A percentile compares a stretch with the other conserved stretches of the same genome.
phyloP scores from a whole-genome alignment of 2,797 vertebrate species.

The Peromyscus eremicus region DNA sequence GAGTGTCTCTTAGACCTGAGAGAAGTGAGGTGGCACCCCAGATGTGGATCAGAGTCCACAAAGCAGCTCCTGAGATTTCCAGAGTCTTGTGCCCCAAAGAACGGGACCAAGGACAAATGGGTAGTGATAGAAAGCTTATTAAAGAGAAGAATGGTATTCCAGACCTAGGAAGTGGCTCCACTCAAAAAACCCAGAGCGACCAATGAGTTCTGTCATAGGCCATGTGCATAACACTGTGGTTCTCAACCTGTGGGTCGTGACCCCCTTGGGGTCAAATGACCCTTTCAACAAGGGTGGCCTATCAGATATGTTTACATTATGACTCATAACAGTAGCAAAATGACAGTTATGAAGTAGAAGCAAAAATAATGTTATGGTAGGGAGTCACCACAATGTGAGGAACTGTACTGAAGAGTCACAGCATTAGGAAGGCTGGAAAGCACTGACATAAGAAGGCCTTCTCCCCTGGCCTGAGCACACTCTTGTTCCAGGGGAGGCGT shows the following conservation, averaged over 20 bases:
- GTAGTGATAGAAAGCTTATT: neutral
- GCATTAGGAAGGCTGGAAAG: neutral
- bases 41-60: neutral
- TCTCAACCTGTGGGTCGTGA: neutral
- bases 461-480: neutral
- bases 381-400: neutral
- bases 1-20: neutral
- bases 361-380: neutral
- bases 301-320: neutral
- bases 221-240: neutral
- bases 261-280: neutral
- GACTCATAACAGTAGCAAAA: neutral
- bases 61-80: neutral
- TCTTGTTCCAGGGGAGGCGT: neutral
- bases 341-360: neutral
- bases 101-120: neutral
- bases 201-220: neutral
- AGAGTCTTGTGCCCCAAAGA: neutral
- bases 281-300: neutral
- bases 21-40: neutral
- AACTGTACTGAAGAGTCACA: neutral
- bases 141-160: neutral
- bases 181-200: neutral
- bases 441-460: neutral
- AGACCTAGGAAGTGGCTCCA: neutral